Percentiles rank a stretch among this genome's conserved stretches.
These are phyloP conservation scores for Phalangium opilio DNA, from an alignment of 2,888 invertebrate genomes.

Conservation along the genomic window DNA sequence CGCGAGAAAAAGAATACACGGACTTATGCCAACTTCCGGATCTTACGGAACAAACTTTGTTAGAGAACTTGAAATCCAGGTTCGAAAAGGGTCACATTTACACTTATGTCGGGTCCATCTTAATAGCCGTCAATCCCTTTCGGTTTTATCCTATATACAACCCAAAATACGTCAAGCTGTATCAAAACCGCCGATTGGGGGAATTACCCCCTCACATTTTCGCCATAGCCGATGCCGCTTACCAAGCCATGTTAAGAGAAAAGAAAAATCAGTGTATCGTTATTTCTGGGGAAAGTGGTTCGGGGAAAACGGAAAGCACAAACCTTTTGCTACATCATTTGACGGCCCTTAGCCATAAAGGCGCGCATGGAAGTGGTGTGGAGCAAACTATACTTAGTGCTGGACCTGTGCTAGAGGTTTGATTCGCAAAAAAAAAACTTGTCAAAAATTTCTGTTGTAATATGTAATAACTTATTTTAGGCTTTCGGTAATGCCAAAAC, in stretches of 20 bases:
- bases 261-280: slow-evolving; percentile 85
- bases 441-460: slow-evolving; percentile 1
- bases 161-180: slow-evolving; percentile 89
- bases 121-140: slow-evolving; percentile 72
- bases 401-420: slow-evolving; percentile 76
- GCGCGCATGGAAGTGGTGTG: slow-evolving; percentile 83
- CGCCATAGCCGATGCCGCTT: slow-evolving; percentile 86
- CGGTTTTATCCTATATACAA: slow-evolving; percentile 92
- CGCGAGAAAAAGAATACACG: slow-evolving; percentile 82
- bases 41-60: slow-evolving; percentile 77
- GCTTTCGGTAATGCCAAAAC: slow-evolving; percentile 99
- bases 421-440: slow-evolving; percentile 10
- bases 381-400: slow-evolving; percentile 92
- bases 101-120: slow-evolving; percentile 87
- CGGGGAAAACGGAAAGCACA: slow-evolving; percentile 93
- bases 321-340: slow-evolving; percentile 88
- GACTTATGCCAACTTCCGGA: slow-evolving; percentile 90
- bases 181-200: slow-evolving; percentile 78
- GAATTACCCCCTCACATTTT: slow-evolving; percentile 92
- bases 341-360: slow-evolving; percentile 86
- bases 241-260: slow-evolving; percentile 83
- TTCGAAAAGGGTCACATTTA: slow-evolving; percentile 87
- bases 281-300: slow-evolving; percentile 85
- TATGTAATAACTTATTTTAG: slow-evolving; percentile 28
- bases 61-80: slow-evolving; percentile 74